A percentile compares a stretch with the other conserved stretches of the same genome.
These are phyloP conservation scores for Pangasius macronema DNA, from an alignment of 2,797 vertebrate genomes.

Conservation along the genomic window DNA sequence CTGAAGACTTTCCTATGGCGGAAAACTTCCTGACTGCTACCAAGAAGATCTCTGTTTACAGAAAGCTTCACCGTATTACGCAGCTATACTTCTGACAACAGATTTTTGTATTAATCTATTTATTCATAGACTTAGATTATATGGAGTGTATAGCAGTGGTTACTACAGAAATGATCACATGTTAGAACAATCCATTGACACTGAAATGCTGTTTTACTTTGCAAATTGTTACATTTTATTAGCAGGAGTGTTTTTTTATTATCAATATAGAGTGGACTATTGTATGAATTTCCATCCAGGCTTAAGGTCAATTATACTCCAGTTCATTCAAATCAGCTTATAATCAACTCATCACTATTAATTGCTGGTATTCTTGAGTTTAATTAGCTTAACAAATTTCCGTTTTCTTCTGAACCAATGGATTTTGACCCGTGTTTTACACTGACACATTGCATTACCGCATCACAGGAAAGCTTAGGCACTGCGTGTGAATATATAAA, in stretches of 20 bases:
- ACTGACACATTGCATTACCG: not conserved
- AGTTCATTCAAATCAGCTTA: slow-evolving; percentile 6
- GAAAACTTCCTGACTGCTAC: not conserved
- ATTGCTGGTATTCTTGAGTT: not conserved
- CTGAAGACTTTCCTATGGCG: not conserved
- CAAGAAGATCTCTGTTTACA: not conserved
- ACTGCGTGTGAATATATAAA: slow-evolving; percentile 84
- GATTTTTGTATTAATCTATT: not conserved
- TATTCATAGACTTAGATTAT: not conserved
- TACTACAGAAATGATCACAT: not conserved
- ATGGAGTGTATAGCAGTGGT: not conserved
- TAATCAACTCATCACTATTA: not conserved
- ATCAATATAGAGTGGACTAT: not conserved
- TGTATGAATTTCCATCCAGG: not conserved
- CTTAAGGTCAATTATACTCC: not conserved
- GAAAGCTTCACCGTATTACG: not conserved
- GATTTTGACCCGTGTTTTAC: not conserved
- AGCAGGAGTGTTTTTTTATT: not conserved
- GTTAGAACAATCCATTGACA: not conserved
- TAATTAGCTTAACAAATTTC: not conserved
- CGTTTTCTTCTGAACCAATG: not conserved
- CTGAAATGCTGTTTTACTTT: not conserved
- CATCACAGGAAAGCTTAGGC: slow-evolving; percentile 81
- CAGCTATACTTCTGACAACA: not conserved
- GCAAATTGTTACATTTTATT: not conserved